Percentiles rank a stretch among this genome's conserved stretches.
phyloP scores from a whole-genome alignment of 2,888 invertebrate species.

The Xestia ashworthii region DNA sequence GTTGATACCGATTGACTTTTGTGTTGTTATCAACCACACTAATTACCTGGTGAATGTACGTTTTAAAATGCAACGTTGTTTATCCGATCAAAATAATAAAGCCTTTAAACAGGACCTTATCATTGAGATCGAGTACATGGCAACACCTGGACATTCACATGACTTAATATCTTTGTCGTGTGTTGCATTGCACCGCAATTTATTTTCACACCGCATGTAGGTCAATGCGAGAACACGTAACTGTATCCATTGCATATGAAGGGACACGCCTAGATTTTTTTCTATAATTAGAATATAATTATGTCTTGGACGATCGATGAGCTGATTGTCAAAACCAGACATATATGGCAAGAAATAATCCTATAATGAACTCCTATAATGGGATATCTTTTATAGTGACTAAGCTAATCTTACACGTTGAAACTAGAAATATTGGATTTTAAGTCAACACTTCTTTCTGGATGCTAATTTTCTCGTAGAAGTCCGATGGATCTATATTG shows the following conservation, averaged over 20 bases:
- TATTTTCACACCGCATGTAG: constrained; percentile 86
- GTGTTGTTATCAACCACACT: too few species aligned
- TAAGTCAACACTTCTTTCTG: background rate
- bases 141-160: constrained; percentile 74
- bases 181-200: constrained; percentile 74
- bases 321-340: constrained; percentile 20
- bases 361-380: background rate
- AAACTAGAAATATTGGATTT: background rate
- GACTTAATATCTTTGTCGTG: constrained; percentile 72
- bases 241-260: constrained; percentile 75
- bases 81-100: constrained; percentile 48
- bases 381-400: background rate
- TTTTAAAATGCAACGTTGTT: constrained; percentile 42
- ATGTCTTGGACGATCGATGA: constrained; percentile 71
- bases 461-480: background rate
- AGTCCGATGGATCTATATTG: constrained; percentile 48
- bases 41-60: constrained; percentile 21
- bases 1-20: too few species aligned
- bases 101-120: constrained; percentile 54
- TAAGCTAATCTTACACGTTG: background rate
- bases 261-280: constrained; percentile 78
- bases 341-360: background rate
- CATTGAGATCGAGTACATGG: constrained; percentile 58
- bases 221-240: constrained; percentile 84
- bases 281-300: constrained; percentile 80